Conservation (phyloP, 2,888 invertebrate species). For the Caenorhabditis angaria region DNA sequence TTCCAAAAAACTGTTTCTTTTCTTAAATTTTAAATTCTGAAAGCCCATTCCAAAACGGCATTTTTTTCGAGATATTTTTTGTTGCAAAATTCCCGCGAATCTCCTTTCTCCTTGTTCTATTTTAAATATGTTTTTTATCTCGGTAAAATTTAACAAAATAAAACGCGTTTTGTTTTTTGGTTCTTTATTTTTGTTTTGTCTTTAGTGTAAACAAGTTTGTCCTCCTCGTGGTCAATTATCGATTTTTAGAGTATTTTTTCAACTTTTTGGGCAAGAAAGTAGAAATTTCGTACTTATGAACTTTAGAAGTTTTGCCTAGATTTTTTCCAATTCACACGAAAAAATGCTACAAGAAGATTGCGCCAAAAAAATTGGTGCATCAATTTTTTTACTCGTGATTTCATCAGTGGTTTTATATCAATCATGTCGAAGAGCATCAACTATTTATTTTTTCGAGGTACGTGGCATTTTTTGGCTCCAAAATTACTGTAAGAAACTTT, state of each 20-base stretch:
- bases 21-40: too few species aligned
- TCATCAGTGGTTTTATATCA: slow-evolving; percentile 50
- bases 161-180: background rate
- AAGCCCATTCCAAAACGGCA: too few species aligned
- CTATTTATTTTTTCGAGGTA: slow-evolving; percentile 63
- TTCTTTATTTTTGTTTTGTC: too few species aligned
- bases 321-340: too few species aligned
- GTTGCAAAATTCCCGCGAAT: background rate
- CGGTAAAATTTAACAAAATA: background rate
- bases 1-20: too few species aligned
- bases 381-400: slow-evolving; percentile 38
- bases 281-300: too few species aligned
- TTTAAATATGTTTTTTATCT: background rate
- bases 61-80: too few species aligned
- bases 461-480: background rate
- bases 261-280: too few species aligned
- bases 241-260: background rate
- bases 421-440: slow-evolving; percentile 50
- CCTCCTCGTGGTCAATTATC: background rate
- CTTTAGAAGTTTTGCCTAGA: too few species aligned
- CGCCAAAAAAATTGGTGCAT: slow-evolving; percentile 42
- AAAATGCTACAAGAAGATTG: too few species aligned
- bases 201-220: background rate
- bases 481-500: background rate
- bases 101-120: background rate